A percentile compares a stretch with the other conserved stretches of the same genome.
phyloP scores from a whole-genome alignment of 2,888 invertebrate genomes.

The Atethmia centrago region DNA sequence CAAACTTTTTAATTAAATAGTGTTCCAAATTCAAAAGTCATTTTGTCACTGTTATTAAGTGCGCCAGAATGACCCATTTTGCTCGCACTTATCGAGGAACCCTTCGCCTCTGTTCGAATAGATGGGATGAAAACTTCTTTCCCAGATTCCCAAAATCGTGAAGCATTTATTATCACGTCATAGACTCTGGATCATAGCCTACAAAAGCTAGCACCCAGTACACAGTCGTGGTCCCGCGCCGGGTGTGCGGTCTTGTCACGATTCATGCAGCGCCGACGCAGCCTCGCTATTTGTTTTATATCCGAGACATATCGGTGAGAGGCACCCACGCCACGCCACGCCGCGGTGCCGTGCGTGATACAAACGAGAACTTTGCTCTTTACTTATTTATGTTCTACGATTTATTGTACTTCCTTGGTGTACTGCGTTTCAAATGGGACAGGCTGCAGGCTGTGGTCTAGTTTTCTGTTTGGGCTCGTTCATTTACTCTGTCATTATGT shows the following conservation, averaged over 20 bases:
- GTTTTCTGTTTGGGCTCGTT: slow-evolving; percentile 24
- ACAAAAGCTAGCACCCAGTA: slow-evolving; percentile 44
- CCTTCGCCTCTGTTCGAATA: too few relatives aligned
- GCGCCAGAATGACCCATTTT: too few relatives aligned
- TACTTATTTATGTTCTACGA: slow-evolving; percentile 68
- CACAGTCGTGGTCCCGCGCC: slow-evolving; percentile 52
- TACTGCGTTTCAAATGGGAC: slow-evolving; percentile 33
- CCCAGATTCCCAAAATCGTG: not conserved
- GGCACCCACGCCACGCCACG: slow-evolving; percentile 70
- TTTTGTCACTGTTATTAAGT: too few relatives aligned
- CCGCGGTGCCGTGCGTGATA: slow-evolving; percentile 65
- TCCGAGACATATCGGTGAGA: slow-evolving; percentile 70
- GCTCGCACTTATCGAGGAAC: too few relatives aligned
- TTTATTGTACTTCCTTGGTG: slow-evolving; percentile 64
- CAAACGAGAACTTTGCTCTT: slow-evolving; percentile 65
- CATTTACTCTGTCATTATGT: slow-evolving; percentile 5
- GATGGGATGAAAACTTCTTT: too few relatives aligned
- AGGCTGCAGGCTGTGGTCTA: slow-evolving; percentile 31
- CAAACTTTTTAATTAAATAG: too few relatives aligned
- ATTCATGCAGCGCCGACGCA: slow-evolving; percentile 75
- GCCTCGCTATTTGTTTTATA: slow-evolving; percentile 74
- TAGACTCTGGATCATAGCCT: slow-evolving; percentile 38
- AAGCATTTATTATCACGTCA: slow-evolving; percentile 30
- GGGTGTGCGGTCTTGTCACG: slow-evolving; percentile 78
- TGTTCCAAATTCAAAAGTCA: too few relatives aligned